Base-by-base conservation (phyloP, 2,888 invertebrate genomes). In the Melanargia galathea region DNA sequence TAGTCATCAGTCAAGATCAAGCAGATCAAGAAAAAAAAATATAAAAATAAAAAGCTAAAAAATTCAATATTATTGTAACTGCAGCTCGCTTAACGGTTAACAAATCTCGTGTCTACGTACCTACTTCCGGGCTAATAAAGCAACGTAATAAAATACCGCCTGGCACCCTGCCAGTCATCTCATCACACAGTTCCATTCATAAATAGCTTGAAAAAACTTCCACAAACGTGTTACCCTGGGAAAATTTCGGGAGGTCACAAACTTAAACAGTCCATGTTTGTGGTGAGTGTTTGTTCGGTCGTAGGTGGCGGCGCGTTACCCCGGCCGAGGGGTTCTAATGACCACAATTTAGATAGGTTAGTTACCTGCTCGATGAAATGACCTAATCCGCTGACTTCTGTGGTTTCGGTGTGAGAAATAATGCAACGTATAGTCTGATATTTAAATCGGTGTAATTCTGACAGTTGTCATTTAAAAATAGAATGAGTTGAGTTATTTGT, bases 251-350 rank as follows among this genome's bases (percentile, higher is more conserved):
- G 74, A 75, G 83, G 81, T 82, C 79, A 82, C 79, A 73, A 76
- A 63, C 66, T 63, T 62, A 49, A 63, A 73, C 69, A 74, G 71
- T 18, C 62, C 70, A 70, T 75, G 71, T 70, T 75, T 69, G 66
- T 61, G 71, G 70, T 63, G 72, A 64, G 64, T 84, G 75, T 87
- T 86, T 86, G 71, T 52, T 72, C 78, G 82, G 68, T 24, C 71
- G 81, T 79, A 86, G 87, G 87, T 87, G 87, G 84, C 79, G 81
- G 81, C 69, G 74, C 78, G 83, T 81, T 76, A 79, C 77, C 80
- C 79, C 76, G 78, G n/a, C 77, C 75, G 77, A 75, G 71, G 70
- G 71, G 75, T 70, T 70, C 74, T 78, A 76, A 78, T 77, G 75
- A 73, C 75, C 71, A 76, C 74, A 72, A 76, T 62, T 52, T 66